Percentiles rank a stretch among this genome's conserved stretches.
These are phyloP conservation scores for Coenonympha glycerion DNA, from an alignment of 2,888 invertebrate genomes.

Conservation along the genomic window DNA sequence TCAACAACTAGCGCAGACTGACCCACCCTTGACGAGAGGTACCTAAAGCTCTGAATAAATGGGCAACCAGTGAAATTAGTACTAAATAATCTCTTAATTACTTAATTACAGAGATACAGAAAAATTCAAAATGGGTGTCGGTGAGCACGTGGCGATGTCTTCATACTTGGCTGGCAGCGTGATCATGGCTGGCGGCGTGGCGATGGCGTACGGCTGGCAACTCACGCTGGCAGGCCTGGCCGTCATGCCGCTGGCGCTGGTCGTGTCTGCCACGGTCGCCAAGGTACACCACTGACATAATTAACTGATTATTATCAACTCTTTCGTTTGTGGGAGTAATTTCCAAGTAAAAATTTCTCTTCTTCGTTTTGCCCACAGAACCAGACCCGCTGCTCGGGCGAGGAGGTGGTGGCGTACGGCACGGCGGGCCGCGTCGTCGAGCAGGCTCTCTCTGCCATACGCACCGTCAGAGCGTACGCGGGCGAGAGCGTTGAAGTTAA, in stretches of 20 bases:
- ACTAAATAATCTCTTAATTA: no score
- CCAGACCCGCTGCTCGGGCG: slow-evolving; percentile 78
- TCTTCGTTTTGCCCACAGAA: slow-evolving; percentile 50
- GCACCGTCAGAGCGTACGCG: slow-evolving; percentile 82
- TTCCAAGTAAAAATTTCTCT: no score
- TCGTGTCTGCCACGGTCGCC: slow-evolving; percentile 81
- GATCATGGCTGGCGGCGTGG: slow-evolving; percentile 79
- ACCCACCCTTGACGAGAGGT: no score
- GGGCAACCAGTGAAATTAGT: no score
- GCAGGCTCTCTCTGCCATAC: slow-evolving; percentile 82
- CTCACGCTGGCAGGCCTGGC: slow-evolving; percentile 85
- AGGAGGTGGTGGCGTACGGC: slow-evolving; percentile 81
- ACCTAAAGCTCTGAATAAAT: no score
- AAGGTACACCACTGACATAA: slow-evolving; percentile 67
- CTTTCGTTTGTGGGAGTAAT: no score
- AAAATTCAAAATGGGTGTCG: slow-evolving; percentile 86
- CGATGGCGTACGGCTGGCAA: slow-evolving; percentile 88
- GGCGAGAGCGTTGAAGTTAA: slow-evolving; percentile 82
- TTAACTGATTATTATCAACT: not conserved
- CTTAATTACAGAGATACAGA: slow-evolving; percentile 80
- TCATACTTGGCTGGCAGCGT: slow-evolving; percentile 82
- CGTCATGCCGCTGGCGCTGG: slow-evolving; percentile 83
- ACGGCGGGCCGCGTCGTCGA: slow-evolving; percentile 83
- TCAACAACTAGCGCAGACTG: no score
- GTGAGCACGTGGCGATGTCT: slow-evolving; percentile 86